Base-by-base conservation (phyloP, 2,888 invertebrate species). In the Drosophila gaucha region DNA sequence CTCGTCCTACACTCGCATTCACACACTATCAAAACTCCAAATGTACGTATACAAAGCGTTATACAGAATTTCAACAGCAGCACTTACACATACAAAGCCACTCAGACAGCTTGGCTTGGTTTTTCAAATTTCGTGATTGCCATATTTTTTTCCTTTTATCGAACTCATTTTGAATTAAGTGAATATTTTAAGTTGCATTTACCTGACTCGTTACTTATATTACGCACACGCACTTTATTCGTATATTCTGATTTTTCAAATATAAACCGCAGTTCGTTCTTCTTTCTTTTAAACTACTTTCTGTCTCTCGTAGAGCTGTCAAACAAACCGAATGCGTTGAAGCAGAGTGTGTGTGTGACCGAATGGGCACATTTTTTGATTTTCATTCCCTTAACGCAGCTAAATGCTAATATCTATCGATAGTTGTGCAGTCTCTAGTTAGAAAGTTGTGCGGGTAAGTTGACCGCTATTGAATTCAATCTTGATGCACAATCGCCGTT, bases 51-150 rank as follows among this genome's bases (percentile, higher is more conserved):
- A 67, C 69, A 85, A 77, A 82, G 87, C 82, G 87, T 86, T 86
- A 89, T 86, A 86, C 82, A 86, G 85, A 86, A 86, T 80, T 86
- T 86, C 80, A 82, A 86, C 73, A 86, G 78, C 58, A 69, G 64
- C 74, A 78, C 69, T 56, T 47, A 57, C 58, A 72, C 72, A 67
- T 44, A 82, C 67, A 71, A 35, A 67, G 50, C 38, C 83, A 72
- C 75, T 74, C 87, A 78, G 80, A 78, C 69, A 72, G 73, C 70
- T 69, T 73, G 78, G 84, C 77, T 77, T 80, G 78, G 80, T 64
- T 77, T 74, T 80, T 73, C 41, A 73, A 84, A 80, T 67, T 84
- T 80, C 50, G 41, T 68, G 69, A 50, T 80, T 80, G 86, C 74
- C 64, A 80, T 67, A 65, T 62, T 68, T 43, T 39, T 60, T 46